phyloP scores from a whole-genome alignment of 1,140 invertebrate genomes.

The Andrena cerasifolii region DNA sequence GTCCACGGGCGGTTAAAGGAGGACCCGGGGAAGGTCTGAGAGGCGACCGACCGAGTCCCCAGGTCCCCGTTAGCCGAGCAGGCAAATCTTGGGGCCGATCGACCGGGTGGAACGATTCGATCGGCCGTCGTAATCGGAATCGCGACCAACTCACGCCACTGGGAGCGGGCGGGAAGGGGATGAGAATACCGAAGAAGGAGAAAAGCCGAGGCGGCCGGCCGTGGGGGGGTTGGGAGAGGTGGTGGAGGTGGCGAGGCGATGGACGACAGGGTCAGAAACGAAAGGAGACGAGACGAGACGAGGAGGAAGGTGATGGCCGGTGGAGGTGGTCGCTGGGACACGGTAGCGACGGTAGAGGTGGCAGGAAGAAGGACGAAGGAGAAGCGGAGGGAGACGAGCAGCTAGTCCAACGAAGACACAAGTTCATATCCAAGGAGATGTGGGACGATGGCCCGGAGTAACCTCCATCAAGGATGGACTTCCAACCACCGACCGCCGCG shows the following conservation, averaged over 20 bases:
- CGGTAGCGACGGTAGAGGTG: constrained; percentile 40
- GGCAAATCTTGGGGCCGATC: neutral
- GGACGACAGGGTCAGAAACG: constrained; percentile 26
- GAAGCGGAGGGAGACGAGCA: constrained; percentile 61
- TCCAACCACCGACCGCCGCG: constrained; percentile 66
- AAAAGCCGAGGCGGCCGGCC: constrained; percentile 38
- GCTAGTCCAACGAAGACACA: constrained; percentile 77
- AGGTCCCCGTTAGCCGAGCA: too few relatives aligned
- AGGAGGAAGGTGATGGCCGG: constrained; percentile 6
- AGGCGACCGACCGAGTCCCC: too few relatives aligned
- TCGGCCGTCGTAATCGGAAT: constrained; percentile 1
- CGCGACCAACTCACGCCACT: constrained; percentile 33
- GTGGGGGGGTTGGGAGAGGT: neutral
- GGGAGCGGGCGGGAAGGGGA: constrained; percentile 43
- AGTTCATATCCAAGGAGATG: constrained; percentile 80
- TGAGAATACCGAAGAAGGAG: constrained; percentile 52
- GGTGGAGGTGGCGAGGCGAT: constrained; percentile 32
- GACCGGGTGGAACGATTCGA: constrained; percentile 5
- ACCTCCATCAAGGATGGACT: constrained; percentile 82
- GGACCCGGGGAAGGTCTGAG: too few relatives aligned
- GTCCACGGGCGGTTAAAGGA: too few relatives aligned
- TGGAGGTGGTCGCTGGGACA: too few relatives aligned
- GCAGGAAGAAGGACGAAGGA: constrained; percentile 68
- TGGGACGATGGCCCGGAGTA: constrained; percentile 81
- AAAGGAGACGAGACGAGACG: constrained; percentile 36